Conservation (phyloP, 2,888 invertebrate species). For the Patella caerulea region DNA sequence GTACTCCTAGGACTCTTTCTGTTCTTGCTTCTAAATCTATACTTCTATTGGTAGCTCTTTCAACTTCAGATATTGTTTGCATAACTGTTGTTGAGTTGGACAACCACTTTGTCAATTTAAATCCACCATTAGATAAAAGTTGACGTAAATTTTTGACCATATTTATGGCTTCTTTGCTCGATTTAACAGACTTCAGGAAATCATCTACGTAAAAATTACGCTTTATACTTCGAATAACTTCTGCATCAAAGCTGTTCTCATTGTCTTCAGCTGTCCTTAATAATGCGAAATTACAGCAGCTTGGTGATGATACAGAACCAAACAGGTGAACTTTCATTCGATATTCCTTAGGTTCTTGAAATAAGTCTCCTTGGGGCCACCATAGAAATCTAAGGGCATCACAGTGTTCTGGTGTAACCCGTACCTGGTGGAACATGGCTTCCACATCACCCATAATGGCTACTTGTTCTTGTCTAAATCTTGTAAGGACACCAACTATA, state of each 20-base stretch:
- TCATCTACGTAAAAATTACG: slow-evolving; percentile 36
- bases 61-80: slow-evolving; percentile 16
- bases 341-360: neutral
- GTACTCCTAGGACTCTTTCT: slow-evolving; percentile 30
- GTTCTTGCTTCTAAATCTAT: slow-evolving; percentile 17
- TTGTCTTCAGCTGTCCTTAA: neutral
- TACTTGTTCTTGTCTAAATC: slow-evolving; percentile 39
- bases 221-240: neutral
- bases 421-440: slow-evolving; percentile 23
- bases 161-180: slow-evolving; percentile 8
- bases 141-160: slow-evolving; percentile 20
- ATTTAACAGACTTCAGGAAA: slow-evolving; percentile 29
- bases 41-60: slow-evolving; percentile 8
- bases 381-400: slow-evolving; percentile 34
- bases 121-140: slow-evolving; percentile 16
- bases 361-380: slow-evolving; percentile 24
- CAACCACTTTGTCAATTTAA: slow-evolving; percentile 26
- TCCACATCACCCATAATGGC: slow-evolving; percentile 40
- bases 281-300: slow-evolving; percentile 9
- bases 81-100: slow-evolving; percentile 24
- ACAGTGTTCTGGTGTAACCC: slow-evolving; percentile 17
- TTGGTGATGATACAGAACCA: slow-evolving; percentile 4
- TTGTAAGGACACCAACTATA: slow-evolving; percentile 35
- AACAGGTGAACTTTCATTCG: slow-evolving; percentile 14
- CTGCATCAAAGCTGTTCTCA: neutral